Percentiles rank a stretch among this genome's conserved stretches.
phyloP scores from a whole-genome alignment of 2,113 vertebrate genomes.

The Nipponia nippon region DNA sequence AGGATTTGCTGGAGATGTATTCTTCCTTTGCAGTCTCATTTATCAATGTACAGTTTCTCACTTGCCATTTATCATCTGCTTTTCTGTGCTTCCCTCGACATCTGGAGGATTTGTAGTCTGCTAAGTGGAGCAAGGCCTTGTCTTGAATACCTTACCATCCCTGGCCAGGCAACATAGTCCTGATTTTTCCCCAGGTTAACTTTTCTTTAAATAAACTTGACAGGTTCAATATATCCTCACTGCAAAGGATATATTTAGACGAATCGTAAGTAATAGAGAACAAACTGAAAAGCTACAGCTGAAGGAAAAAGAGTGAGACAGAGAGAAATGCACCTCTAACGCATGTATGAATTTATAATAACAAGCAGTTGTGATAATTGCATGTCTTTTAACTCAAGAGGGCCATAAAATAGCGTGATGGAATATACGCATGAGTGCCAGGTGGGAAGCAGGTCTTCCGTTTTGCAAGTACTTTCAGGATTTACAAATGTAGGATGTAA shows the following conservation, averaged over 20 bases:
- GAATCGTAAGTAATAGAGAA: constrained; percentile 7
- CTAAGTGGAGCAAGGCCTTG: constrained; percentile 57
- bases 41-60: constrained; percentile 58
- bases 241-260: constrained; percentile 23
- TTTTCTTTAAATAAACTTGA: constrained; percentile 70
- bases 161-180: neutral
- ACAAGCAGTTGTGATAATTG: constrained; percentile 40
- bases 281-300: constrained; percentile 6
- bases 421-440: neutral
- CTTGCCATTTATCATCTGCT: constrained; percentile 65
- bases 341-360: neutral
- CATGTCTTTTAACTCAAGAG: constrained; percentile 29
- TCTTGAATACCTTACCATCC: constrained; percentile 53
- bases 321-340: neutral
- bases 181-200: constrained; percentile 48
- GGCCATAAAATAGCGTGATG: constrained; percentile 33
- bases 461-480: neutral
- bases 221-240: constrained; percentile 53
- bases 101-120: constrained; percentile 64
- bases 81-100: constrained; percentile 58
- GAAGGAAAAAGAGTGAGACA: neutral
- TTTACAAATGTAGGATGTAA: neutral
- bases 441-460: neutral
- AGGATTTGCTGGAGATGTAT: constrained; percentile 50
- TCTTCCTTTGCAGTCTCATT: constrained; percentile 50